Conservation (phyloP, 2,113 vertebrate species). For the Eurystomus gularis region DNA sequence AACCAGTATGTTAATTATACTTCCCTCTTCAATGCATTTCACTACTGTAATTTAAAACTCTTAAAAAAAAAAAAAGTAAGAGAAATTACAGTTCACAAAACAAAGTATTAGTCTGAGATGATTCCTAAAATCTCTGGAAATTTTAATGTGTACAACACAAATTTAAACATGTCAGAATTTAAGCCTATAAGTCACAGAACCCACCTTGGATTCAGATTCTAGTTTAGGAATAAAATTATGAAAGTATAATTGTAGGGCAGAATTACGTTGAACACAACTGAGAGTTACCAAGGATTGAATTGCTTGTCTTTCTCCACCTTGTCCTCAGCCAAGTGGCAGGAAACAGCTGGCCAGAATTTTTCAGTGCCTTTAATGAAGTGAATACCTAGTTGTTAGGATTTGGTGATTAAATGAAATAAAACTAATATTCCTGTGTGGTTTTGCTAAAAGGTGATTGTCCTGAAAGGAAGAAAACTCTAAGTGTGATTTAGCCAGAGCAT, state of each 20-base stretch:
- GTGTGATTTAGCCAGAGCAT: conserved; percentile 11
- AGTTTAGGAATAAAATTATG: conserved; percentile 65
- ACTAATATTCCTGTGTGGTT: conserved; percentile 87
- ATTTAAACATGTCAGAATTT: not conserved
- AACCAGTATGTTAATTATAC: not conserved
- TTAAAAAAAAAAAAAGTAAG: not conserved
- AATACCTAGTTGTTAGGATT: conserved; percentile 78
- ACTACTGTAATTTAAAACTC: not conserved
- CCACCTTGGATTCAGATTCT: conserved; percentile 51
- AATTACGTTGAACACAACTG: conserved; percentile 73
- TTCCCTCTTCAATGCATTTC: not conserved
- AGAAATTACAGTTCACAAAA: not conserved
- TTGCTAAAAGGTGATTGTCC: conserved; percentile 74
- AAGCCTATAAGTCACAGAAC: not conserved
- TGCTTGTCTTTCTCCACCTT: conserved; percentile 84
- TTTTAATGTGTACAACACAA: not conserved
- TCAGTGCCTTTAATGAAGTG: conserved; percentile 89
- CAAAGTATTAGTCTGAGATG: not conserved
- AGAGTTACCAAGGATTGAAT: conserved; percentile 77
- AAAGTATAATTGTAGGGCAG: conserved; percentile 74
- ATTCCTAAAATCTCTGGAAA: conserved; percentile 3
- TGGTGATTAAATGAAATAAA: conserved; percentile 87
- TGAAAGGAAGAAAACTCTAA: conserved; percentile 45
- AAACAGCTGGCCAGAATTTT: conserved; percentile 92
- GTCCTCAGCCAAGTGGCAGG: conserved; percentile 83